Percentiles rank a stretch among this genome's conserved stretches.
Conservation (phyloP, 2,113 vertebrate species). For the Odontesthes bonariensis region DNA sequence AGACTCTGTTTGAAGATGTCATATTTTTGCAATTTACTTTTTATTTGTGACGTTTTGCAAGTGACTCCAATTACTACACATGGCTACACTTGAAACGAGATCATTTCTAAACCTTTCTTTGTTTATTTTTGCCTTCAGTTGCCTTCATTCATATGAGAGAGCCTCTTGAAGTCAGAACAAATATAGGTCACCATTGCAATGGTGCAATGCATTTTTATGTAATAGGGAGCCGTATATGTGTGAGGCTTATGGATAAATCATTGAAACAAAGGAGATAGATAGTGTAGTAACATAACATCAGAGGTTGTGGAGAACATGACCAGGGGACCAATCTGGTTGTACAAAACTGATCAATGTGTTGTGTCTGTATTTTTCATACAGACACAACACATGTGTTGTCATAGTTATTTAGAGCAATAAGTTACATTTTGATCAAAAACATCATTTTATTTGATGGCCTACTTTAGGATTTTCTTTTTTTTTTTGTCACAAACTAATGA, state of each 20-base stretch:
- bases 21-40: slow-evolving; percentile 23
- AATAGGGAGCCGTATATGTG: slow-evolving; percentile 56
- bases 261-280: slow-evolving; percentile 55
- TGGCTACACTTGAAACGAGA: slow-evolving; percentile 10
- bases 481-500: too few relatives aligned
- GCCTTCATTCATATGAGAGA: slow-evolving; percentile 46
- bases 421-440: too few relatives aligned
- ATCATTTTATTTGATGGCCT: too few relatives aligned
- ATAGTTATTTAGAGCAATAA: too few relatives aligned
- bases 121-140: slow-evolving; percentile 47
- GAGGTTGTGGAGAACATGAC: slow-evolving; percentile 33
- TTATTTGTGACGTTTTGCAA: slow-evolving; percentile 53
- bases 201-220: slow-evolving; percentile 70
- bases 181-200: slow-evolving; percentile 74
- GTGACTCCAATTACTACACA: slow-evolving; percentile 56
- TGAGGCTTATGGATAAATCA: slow-evolving; percentile 43
- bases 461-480: too few relatives aligned
- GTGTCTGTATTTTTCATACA: not conserved
- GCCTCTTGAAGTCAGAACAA: slow-evolving; percentile 55
- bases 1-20: slow-evolving; percentile 11
- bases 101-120: slow-evolving; percentile 44
- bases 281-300: slow-evolving; percentile 24
- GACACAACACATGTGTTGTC: too few relatives aligned
- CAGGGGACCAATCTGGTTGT: slow-evolving; percentile 18
- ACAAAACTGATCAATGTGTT: not conserved